These are phyloP conservation scores for Microtus richardsoni DNA, from an alignment of 2,113 vertebrate genomes.

Conservation along the genomic window DNA sequence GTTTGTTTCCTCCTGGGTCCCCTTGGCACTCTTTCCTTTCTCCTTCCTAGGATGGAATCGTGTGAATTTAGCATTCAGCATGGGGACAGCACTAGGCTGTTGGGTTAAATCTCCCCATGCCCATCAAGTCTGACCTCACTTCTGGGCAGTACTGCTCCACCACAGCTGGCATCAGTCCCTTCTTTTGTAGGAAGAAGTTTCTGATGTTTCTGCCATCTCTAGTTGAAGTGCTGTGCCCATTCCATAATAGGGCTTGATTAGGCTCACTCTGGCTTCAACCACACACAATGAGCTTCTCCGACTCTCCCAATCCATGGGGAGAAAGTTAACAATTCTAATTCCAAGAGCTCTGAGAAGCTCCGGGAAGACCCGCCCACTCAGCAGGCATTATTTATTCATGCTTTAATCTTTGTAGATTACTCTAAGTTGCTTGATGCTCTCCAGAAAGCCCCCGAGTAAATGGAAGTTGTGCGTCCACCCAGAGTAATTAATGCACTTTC, in stretches of 20 bases:
- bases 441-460: slow-evolving; percentile 46
- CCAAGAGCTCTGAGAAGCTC: slow-evolving; percentile 44
- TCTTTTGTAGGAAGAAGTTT: background rate
- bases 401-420: slow-evolving; percentile 59
- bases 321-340: slow-evolving; percentile 55
- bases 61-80: background rate
- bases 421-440: slow-evolving; percentile 30
- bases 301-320: background rate
- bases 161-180: background rate
- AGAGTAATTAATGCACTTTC: slow-evolving; percentile 76
- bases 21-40: background rate
- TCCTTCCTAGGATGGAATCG: background rate
- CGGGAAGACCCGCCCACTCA: slow-evolving; percentile 59
- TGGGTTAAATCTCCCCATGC: background rate
- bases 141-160: background rate
- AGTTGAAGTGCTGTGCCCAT: background rate
- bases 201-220: no score
- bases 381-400: slow-evolving; percentile 65
- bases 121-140: background rate
- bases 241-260: background rate
- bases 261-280: background rate
- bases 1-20: background rate
- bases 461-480: slow-evolving; percentile 43
- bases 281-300: background rate
- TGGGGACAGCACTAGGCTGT: fast-evolving